These are phyloP conservation scores for Drosophila maculinotata DNA, from an alignment of 2,888 invertebrate genomes.

Conservation along the genomic window DNA sequence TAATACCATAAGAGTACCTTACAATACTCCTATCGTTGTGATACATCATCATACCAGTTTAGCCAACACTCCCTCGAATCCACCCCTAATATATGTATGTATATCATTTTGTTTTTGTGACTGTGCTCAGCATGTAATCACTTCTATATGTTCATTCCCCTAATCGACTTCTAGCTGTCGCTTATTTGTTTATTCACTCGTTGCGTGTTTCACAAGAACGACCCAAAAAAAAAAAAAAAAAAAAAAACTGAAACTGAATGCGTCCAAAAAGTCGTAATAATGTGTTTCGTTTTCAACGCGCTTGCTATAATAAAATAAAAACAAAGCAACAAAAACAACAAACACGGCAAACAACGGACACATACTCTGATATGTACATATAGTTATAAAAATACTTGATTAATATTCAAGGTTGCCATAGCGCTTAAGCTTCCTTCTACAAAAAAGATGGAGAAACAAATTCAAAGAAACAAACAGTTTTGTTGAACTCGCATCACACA, in stretches of 20 bases:
- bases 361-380: slow-evolving; percentile 22
- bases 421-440: slow-evolving; percentile 48
- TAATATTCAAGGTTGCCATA: slow-evolving; percentile 51
- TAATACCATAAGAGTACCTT: background rate
- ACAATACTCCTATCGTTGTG: background rate
- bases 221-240: slow-evolving; percentile 16
- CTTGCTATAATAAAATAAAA: slow-evolving; percentile 20
- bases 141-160: slow-evolving; percentile 4
- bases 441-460: slow-evolving; percentile 37
- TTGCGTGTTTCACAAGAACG: slow-evolving; percentile 32
- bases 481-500: slow-evolving; percentile 22
- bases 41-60: background rate
- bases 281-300: slow-evolving; percentile 27
- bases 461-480: slow-evolving; percentile 46
- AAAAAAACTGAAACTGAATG: slow-evolving; percentile 18
- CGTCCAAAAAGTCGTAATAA: slow-evolving; percentile 24
- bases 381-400: slow-evolving; percentile 48
- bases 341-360: slow-evolving; percentile 28
- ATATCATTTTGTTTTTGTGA: background rate
- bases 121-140: slow-evolving; percentile 9
- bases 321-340: background rate
- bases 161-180: slow-evolving; percentile 9
- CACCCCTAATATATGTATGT: slow-evolving; percentile 17
- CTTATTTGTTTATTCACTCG: slow-evolving; percentile 7
- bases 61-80: slow-evolving; percentile 5